Conservation (phyloP, 2,888 invertebrate genomes). For the Atrina japonica region DNA sequence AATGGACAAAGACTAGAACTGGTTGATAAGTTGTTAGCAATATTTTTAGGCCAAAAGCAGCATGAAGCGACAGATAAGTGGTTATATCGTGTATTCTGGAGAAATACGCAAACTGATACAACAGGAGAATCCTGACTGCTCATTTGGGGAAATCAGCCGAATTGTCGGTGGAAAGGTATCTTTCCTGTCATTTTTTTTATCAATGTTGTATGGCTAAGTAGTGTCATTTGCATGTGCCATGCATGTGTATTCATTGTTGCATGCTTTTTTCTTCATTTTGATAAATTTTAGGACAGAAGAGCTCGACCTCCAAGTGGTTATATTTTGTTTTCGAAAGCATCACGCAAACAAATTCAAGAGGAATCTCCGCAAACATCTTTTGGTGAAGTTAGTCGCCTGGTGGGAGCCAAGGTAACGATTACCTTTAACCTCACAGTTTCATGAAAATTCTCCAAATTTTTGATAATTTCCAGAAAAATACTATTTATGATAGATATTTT, state of each 20-base stretch:
- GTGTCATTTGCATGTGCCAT: slow-evolving; percentile 22
- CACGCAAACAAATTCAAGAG: slow-evolving; percentile 93
- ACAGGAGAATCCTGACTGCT: slow-evolving; percentile 95
- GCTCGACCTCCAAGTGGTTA: slow-evolving; percentile 89
- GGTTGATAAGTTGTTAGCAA: slow-evolving; percentile 8
- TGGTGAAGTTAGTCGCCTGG: slow-evolving; percentile 90
- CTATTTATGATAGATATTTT: too few relatives aligned
- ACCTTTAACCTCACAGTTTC: too few relatives aligned
- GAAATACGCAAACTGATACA: slow-evolving; percentile 96
- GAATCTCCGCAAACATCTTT: slow-evolving; percentile 97
- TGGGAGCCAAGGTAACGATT: slow-evolving; percentile 85
- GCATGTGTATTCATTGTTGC: slow-evolving; percentile 46
- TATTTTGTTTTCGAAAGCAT: slow-evolving; percentile 98
- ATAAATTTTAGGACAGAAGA: slow-evolving; percentile 52
- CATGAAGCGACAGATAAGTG: slow-evolving; percentile 84
- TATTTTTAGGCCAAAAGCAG: slow-evolving; percentile 56
- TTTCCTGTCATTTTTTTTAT: too few relatives aligned
- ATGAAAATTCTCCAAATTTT: background rate
- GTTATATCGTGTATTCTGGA: slow-evolving; percentile 98
- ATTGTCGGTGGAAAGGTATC: slow-evolving; percentile 87
- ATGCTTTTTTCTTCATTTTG: slow-evolving; percentile 56
- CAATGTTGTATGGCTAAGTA: too few relatives aligned
- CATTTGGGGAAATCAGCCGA: slow-evolving; percentile 92
- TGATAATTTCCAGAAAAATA: too few relatives aligned
- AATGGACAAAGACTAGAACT: too few relatives aligned